Base-by-base conservation (phyloP, 2,113 vertebrate species). In the Balaenoptera acutorostrata region DNA sequence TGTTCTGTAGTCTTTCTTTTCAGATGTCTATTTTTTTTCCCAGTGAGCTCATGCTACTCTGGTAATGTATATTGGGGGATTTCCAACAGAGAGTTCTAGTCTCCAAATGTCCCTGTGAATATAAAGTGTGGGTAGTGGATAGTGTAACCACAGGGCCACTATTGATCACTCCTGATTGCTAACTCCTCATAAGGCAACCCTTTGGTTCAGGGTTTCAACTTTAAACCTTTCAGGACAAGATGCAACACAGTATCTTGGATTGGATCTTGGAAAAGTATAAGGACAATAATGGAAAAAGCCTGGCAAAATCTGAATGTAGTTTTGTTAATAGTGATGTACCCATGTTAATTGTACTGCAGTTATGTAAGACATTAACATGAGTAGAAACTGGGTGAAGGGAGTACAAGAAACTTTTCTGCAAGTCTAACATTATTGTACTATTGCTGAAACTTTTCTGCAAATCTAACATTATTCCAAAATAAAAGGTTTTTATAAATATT, bases 311-410 rank as follows among this genome's bases (percentile, higher is more conserved):
- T 13, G 52, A 69, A 59, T 39, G 17, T 39, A 44, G 84, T 52
- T 78, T 69, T 33, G 12, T 69, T 69, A 49, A 33, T 49, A 61
- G 52, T 8, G 61, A 49, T 31, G 33, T 18, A 46, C 39, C 39
- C n/a, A 3, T 23, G 44, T 59, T 27, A 31, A 8, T 10, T 0
- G 14, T 25, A 3, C 8, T 8, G 2, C 18, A 25, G 63, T 61
- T 88, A 12, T 49, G 13, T 13, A 36, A 80, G 74, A 61, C 31
- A 9, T 39, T 29, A 61, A 23, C 6, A 14, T 18, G 49, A 31
- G 18, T 39, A 3, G 39, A 59, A 69, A 44, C 31, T 23, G 23
- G 33, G 33, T 12, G 25, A 80, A 36, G 5, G 3, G 49, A 17
- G 6, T 4, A 31, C 27, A 44, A 21, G 39, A 61, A 69, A 25